These are phyloP conservation scores for Trachelus tabidus DNA, from an alignment of 2,888 invertebrate genomes.

Conservation along the genomic window DNA sequence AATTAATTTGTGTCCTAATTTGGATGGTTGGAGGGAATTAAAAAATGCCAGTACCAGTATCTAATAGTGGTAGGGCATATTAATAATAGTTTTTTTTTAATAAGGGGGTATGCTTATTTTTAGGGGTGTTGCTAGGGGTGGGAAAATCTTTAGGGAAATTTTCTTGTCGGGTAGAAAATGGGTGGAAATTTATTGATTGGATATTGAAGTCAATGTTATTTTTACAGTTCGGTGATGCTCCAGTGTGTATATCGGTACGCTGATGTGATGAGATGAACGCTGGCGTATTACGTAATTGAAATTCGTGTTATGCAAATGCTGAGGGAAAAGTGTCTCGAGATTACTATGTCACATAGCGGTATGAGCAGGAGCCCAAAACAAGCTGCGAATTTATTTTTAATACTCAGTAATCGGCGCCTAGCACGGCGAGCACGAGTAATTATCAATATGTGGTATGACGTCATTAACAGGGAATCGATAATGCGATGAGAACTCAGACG, in stretches of 20 bases:
- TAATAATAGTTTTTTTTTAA: background rate
- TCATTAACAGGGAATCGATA: background rate
- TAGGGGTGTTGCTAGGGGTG: background rate
- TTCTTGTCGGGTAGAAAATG: background rate
- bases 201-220: background rate
- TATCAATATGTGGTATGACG: background rate
- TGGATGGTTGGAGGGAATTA: no score
- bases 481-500: background rate
- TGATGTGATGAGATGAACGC: background rate
- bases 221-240: background rate
- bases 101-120: background rate
- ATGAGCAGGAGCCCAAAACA: background rate
- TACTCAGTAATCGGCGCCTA: background rate
- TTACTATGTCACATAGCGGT: background rate
- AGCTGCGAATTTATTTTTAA: background rate
- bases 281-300: background rate
- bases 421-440: background rate
- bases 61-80: background rate
- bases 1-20: background rate
- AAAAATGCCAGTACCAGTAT: no score
- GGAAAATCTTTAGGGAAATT: background rate
- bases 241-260: background rate
- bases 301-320: conserved; percentile 3
- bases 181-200: background rate
- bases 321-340: background rate